phyloP scores from a whole-genome alignment of 2,888 invertebrate species.

The Drosophila kanekoi region DNA sequence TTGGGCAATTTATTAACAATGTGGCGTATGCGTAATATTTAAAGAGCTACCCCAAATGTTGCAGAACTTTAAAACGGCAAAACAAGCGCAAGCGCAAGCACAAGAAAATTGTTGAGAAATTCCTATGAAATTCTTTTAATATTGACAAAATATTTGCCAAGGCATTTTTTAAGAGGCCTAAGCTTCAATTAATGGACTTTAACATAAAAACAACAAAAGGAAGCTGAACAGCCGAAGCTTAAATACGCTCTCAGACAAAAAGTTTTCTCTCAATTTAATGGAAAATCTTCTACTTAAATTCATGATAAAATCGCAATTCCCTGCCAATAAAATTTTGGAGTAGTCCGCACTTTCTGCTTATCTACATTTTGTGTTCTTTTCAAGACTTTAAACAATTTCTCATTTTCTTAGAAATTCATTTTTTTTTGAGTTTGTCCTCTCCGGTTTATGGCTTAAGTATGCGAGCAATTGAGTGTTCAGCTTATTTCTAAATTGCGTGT shows the following conservation, averaged over 20 bases:
- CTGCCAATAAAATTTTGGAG: too few relatives aligned
- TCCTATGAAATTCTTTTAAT: constrained; percentile 4
- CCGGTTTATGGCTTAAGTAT: neutral
- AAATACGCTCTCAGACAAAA: neutral
- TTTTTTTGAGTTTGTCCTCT: neutral
- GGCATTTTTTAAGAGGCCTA: neutral
- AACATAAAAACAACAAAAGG: neutral
- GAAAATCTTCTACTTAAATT: too few relatives aligned
- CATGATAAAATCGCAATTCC: too few relatives aligned
- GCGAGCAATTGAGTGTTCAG: constrained; percentile 2
- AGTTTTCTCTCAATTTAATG: too few relatives aligned
- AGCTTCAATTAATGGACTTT: neutral
- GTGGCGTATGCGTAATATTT: constrained; percentile 56
- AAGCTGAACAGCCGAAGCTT: neutral
- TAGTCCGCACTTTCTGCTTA: too few relatives aligned
- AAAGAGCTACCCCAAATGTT: constrained; percentile 11
- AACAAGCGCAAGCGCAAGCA: too few relatives aligned
- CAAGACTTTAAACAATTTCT: neutral
- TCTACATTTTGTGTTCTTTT: constrained; percentile 9
- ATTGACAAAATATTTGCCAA: constrained; percentile 9
- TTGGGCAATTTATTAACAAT: constrained; percentile 60
- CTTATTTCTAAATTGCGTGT: constrained; percentile 18
- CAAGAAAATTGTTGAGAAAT: neutral
- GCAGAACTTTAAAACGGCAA: constrained; percentile 4
- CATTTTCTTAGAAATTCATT: neutral